Conservation (phyloP, 2,888 invertebrate species). For the Drosophila koepferae region DNA sequence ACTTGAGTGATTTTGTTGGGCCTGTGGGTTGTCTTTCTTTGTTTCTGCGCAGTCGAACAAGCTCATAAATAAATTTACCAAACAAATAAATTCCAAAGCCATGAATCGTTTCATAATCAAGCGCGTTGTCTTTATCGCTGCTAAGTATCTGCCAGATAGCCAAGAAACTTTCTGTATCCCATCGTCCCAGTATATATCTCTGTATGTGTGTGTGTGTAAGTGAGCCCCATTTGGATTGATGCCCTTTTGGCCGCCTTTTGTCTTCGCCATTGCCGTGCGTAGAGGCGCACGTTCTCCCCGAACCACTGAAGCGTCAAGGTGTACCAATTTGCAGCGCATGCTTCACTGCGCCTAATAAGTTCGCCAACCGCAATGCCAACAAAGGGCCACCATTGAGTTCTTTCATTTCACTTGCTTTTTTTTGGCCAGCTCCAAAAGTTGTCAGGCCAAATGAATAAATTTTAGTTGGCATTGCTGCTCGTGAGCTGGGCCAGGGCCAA, state of each 20-base stretch:
- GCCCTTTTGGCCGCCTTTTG: constrained; percentile 64
- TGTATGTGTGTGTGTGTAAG: constrained; percentile 16
- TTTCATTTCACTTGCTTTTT: constrained; percentile 25
- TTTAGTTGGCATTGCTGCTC: constrained; percentile 49
- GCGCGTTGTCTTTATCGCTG: constrained; percentile 75
- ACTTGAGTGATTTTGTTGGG: constrained; percentile 75
- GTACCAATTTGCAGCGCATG: constrained; percentile 83
- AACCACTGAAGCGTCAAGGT: constrained; percentile 83
- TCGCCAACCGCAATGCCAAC: constrained; percentile 66
- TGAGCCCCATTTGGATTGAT: constrained; percentile 57
- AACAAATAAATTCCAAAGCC: constrained; percentile 76
- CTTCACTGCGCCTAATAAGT: constrained; percentile 80
- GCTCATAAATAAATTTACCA: constrained; percentile 79
- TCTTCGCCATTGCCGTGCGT: constrained; percentile 19
- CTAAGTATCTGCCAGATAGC: constrained; percentile 73
- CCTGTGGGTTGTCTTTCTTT: constrained; percentile 54
- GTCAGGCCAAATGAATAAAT: constrained; percentile 75
- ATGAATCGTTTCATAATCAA: constrained; percentile 73
- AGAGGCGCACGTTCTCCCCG: constrained; percentile 33
- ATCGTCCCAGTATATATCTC: not conserved
- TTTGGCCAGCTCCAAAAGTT: constrained; percentile 51
- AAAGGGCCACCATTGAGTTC: constrained; percentile 45
- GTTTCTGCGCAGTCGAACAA: constrained; percentile 76
- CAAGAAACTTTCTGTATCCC: constrained; percentile 58
- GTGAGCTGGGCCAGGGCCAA: not conserved